Base-by-base conservation (phyloP, 2,888 invertebrate species). In the Psococerastis gibbosa region DNA sequence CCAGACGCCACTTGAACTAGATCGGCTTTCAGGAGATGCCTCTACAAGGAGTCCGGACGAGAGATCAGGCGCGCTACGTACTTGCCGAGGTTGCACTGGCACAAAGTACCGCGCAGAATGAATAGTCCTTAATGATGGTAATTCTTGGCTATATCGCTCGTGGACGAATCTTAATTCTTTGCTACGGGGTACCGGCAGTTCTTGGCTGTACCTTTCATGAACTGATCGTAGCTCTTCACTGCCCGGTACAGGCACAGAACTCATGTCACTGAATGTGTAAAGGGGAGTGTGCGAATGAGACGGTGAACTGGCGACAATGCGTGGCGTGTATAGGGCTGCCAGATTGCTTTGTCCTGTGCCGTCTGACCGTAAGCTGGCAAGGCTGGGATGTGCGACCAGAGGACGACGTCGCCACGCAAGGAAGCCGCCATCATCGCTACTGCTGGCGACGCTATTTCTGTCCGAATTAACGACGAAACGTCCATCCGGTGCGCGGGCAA, bases 1-100 rank as follows among this genome's bases (percentile, higher is more conserved):
- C 47, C 87, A 88, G 60, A 88, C 87, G 11, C 88, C 88, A 57
- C 84, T 84, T 31, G 85, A 85, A 55, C 84, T 85, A 15, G 84
- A 84, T 42, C 85, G 73, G 55, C 83, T 83, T 59, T 87, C 87
- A 1, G 88, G 88, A 3, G 85, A 87, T 6, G 83, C 78, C 57
- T 83, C 82, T 2, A 64, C 62, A 51, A 67, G 68, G 1, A 68
- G 55, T 47, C 72, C 66, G 27, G 68, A 71, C 47, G 73, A 65
- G 48, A 74, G 59, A 53, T 78, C 78, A 1, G 77, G 71, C 6
- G 74, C 73, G 42, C 75, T 69, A 16, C 81, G 69, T 1, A 77
- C 72, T 52, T 69, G 74, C 48, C 70, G 66, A 45, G 73, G 71
- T 50, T 72, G 73, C 4, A 75, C 67, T 2, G 75, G 75, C 41